These are phyloP conservation scores for Lasioglossum figueresi DNA, from an alignment of 2,888 invertebrate species.

Conservation along the genomic window DNA sequence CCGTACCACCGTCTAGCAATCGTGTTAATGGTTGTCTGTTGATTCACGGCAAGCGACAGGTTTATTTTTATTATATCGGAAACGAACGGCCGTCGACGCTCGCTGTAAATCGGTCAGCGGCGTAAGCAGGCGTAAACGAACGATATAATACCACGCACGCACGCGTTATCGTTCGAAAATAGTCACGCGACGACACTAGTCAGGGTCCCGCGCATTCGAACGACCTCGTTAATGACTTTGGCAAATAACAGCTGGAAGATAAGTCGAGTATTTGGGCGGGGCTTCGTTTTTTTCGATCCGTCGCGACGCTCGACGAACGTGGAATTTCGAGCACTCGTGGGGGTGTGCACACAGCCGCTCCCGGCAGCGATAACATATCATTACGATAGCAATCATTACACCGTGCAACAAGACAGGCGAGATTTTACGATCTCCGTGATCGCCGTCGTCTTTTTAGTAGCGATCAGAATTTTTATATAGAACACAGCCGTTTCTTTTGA, in stretches of 20 bases:
- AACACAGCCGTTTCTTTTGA: neutral
- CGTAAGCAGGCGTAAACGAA: neutral
- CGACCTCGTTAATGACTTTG: slow-evolving; percentile 27
- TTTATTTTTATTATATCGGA: slow-evolving; percentile 20
- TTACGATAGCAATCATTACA: neutral
- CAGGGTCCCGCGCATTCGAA: neutral
- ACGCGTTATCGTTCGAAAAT: slow-evolving; percentile 27
- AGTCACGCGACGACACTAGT: neutral
- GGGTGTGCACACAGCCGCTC: neutral
- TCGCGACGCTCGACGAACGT: neutral
- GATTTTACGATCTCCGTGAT: neutral
- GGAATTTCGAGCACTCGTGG: neutral
- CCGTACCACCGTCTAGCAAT: neutral
- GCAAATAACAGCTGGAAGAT: slow-evolving; percentile 39
- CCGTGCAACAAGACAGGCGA: neutral
- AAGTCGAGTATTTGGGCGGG: neutral
- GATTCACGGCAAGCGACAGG: neutral
- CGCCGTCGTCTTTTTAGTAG: too few species aligned
- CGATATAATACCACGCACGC: slow-evolving; percentile 21
- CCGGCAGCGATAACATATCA: neutral
- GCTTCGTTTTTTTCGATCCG: neutral
- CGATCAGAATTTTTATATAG: neutral
- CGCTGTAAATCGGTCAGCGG: neutral
- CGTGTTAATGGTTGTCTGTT: neutral
- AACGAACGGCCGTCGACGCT: neutral